Conservation (phyloP, 2,113 vertebrate species). For the Nannospalax galili region DNA sequence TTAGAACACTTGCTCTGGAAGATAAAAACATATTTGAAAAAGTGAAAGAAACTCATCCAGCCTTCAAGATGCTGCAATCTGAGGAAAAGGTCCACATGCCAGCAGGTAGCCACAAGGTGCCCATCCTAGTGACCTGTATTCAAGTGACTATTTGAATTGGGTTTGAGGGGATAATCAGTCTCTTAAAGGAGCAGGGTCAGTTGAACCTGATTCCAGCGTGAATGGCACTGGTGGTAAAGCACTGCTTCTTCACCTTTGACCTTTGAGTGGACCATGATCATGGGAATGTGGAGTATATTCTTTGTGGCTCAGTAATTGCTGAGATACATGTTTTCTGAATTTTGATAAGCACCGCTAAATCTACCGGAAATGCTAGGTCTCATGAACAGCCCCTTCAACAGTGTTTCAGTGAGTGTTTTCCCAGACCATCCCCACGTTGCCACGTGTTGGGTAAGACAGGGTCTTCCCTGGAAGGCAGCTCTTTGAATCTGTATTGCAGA, state of each 20-base stretch:
- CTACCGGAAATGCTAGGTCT: neutral
- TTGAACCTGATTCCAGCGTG: neutral
- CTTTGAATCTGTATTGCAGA: neutral
- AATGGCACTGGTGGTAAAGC: neutral
- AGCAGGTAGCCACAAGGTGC: too few relatives aligned
- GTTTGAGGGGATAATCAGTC: accelerated
- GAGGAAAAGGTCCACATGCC: accelerated
- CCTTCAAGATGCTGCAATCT: neutral
- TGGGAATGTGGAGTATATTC: neutral
- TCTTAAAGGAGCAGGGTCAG: accelerated
- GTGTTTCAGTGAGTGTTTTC: neutral
- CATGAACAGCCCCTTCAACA: accelerated
- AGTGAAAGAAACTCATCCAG: neutral
- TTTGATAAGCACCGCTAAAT: neutral
- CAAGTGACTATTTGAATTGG: neutral
- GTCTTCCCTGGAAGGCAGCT: neutral
- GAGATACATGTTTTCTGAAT: neutral
- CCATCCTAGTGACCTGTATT: neutral
- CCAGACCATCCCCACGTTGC: neutral
- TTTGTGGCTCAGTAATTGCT: neutral
- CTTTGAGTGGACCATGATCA: neutral
- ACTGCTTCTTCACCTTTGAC: neutral
- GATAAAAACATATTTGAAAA: neutral
- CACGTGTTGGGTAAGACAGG: too few relatives aligned
- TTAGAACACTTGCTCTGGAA: neutral